phyloP scores from a whole-genome alignment of 2,888 invertebrate genomes.

The Nebria salina region DNA sequence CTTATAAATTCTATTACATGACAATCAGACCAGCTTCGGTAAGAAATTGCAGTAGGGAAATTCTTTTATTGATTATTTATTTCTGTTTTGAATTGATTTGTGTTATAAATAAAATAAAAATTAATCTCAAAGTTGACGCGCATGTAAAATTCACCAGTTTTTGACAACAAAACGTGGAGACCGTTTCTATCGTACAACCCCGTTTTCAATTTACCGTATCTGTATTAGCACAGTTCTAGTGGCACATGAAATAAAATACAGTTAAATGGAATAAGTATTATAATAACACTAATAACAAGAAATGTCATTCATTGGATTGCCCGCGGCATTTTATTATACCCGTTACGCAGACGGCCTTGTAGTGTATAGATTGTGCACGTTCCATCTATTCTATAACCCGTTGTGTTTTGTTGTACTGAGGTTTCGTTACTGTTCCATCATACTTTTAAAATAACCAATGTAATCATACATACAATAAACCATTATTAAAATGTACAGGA shows the following conservation, averaged over 20 bases:
- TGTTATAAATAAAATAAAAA: too few relatives aligned
- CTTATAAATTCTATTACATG: too few relatives aligned
- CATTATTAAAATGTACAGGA: too few relatives aligned
- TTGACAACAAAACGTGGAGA: too few relatives aligned
- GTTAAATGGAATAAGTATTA: constrained; percentile 47
- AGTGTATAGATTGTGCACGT: constrained; percentile 26
- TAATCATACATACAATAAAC: background rate
- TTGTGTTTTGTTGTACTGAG: background rate
- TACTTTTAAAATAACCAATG: too few relatives aligned
- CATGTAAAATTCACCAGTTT: too few relatives aligned
- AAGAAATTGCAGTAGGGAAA: too few relatives aligned
- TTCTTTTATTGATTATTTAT: too few relatives aligned
- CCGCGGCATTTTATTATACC: constrained; percentile 49
- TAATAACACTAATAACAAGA: constrained; percentile 31
- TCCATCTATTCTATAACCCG: background rate
- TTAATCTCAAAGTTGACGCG: too few relatives aligned
- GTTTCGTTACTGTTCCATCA: background rate
- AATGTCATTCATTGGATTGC: constrained; percentile 48
- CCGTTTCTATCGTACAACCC: background rate
- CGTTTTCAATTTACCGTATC: background rate
- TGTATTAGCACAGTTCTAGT: background rate
- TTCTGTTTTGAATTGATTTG: too few relatives aligned
- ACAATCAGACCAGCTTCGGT: too few relatives aligned
- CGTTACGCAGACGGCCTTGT: constrained; percentile 54
- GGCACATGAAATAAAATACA: constrained; percentile 33